Evolutionary conservation across 2,888 invertebrate genomes (phyloP), one percentile per base, ranked within the genome.

Genomic region (Liodrosophila aerea): DNA sequence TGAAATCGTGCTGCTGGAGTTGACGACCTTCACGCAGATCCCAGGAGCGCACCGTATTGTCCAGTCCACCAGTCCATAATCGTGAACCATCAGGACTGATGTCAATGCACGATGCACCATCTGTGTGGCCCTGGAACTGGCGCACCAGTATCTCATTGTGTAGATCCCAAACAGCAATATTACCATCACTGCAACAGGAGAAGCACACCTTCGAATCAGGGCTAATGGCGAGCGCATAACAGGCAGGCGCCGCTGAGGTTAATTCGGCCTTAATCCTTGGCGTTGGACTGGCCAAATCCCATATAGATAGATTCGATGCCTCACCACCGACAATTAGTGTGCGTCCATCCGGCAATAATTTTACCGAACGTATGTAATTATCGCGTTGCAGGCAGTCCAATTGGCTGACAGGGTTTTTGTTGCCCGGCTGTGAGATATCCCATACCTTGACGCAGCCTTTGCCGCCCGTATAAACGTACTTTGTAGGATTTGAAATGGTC

Each of bases 201-300:
- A 98, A 99, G 92, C 98, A 98, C 64, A 98, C 96, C 92, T 98
- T 98, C 62, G 97, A 96, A 91, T 99, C 98, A 0, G 97, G 97
- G 80, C 97, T 97, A 82, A 99, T 97, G 63, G 98, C 98, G 50
- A 99, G 93, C 49, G 98, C 98, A 90, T 99, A 99, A 91, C 98
- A 99, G 0, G 99, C 99, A 16, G 98, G 98, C 61, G 98, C 98
- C 61, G 95, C 95, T 1, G 95, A 95, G 15, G 95, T 95, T 51
- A 96, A 90, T 88, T 98, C 98, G 8, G 97, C 97, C 88, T 97
- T 96, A 87, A 98, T 97, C 53, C 97, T 92, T 56, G 98, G 98
- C 74, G 97, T 97, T 34, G 97, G 96, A 78, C 96, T 94, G 64
- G 95, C 95, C 73, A 99, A 91, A 91, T 98, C 98, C 98, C 98